These are phyloP conservation scores for Koerneria pararmatus DNA, from an alignment of 2,888 invertebrate genomes.

Conservation along the genomic window DNA sequence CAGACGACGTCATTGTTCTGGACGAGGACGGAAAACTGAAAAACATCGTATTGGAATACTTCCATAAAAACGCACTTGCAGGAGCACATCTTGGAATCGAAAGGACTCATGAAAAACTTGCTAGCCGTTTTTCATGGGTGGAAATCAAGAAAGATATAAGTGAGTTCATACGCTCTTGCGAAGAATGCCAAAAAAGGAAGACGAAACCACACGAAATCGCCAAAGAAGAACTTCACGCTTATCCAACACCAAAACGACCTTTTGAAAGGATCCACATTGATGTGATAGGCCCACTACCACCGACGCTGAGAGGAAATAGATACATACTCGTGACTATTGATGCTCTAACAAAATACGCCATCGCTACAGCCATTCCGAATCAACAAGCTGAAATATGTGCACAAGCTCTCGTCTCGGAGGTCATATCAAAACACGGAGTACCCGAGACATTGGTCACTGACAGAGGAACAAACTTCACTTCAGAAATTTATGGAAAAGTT, in stretches of 20 bases:
- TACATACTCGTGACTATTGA: constrained; percentile 25
- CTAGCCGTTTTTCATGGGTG: constrained; percentile 28
- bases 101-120: constrained; percentile 29
- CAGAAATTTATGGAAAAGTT: background rate
- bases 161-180: constrained; percentile 21
- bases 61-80: constrained; percentile 27
- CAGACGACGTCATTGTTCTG: too few species aligned
- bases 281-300: constrained; percentile 27
- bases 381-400: constrained; percentile 19
- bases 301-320: constrained; percentile 23
- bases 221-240: constrained; percentile 24
- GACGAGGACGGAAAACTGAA: constrained; percentile 6
- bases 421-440: constrained; percentile 4
- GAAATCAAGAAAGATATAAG: constrained; percentile 25
- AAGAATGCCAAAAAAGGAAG: constrained; percentile 30
- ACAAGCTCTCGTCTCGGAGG: background rate
- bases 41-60: constrained; percentile 10
- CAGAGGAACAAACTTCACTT: constrained; percentile 5
- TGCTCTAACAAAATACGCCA: constrained; percentile 32
- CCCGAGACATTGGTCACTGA: background rate
- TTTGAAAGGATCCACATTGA: constrained; percentile 29
- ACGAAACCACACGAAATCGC: background rate
- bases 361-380: constrained; percentile 51
- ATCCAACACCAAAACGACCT: constrained; percentile 6
- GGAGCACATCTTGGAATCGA: constrained; percentile 32